These are phyloP conservation scores for Halisarca cf. caerulea DNA, from an alignment of 37 sponge, comb jelly and placozoan species.

Conservation along the genomic window DNA sequence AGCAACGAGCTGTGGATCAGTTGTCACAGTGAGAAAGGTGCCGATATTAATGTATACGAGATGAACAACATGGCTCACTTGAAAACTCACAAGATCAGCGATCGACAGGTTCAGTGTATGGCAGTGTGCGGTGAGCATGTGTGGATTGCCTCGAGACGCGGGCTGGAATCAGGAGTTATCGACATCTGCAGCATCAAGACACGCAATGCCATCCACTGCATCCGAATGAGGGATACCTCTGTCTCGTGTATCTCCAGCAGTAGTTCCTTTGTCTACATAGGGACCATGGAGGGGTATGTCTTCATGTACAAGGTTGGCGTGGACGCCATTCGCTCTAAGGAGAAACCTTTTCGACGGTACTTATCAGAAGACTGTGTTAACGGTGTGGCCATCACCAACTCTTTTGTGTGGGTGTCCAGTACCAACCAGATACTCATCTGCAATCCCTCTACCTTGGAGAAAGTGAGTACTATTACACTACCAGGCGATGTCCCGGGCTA, in stretches of 20 bases:
- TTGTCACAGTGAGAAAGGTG: constrained; percentile 21
- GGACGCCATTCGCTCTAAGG: neutral
- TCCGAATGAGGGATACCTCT: neutral
- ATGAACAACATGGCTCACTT: constrained; percentile 2
- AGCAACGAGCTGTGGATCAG: constrained; percentile 37
- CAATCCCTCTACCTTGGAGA: neutral
- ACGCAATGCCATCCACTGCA: neutral
- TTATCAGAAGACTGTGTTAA: constrained; percentile 12
- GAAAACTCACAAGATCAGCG: neutral
- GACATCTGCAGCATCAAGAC: constrained; percentile 16
- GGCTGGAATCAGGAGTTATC: neutral
- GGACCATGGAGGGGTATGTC: constrained; percentile 45
- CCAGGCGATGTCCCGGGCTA: constrained; percentile 7
- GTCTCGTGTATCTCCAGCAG: constrained; percentile 41
- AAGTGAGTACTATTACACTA: neutral
- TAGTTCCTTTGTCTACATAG: constrained; percentile 23
- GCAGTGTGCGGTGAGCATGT: constrained; percentile 27
- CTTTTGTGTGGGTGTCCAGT: constrained; percentile 33
- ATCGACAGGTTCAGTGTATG: constrained; percentile 1
- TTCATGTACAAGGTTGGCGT: constrained; percentile 3
- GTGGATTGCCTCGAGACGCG: constrained; percentile 30
- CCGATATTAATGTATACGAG: constrained; percentile 20
- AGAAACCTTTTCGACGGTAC: neutral
- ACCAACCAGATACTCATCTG: constrained; percentile 14
- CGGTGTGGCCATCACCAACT: neutral